These are phyloP conservation scores for Phainopepla nitens DNA, from an alignment of 2,113 vertebrate genomes.

Conservation along the genomic window DNA sequence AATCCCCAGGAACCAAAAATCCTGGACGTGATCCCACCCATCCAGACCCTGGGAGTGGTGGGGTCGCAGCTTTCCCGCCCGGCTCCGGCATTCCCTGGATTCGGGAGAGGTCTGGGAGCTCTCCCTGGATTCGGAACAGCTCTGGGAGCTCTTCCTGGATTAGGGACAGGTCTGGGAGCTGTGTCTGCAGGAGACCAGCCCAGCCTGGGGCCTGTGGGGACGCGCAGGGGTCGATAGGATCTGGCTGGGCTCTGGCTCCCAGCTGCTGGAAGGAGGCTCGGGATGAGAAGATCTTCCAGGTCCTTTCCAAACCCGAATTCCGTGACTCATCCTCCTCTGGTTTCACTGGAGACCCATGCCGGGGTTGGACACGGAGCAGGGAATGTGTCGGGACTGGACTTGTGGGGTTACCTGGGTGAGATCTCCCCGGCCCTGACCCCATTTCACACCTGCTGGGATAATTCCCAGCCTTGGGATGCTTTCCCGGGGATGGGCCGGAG, in stretches of 20 bases:
- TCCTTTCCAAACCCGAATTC: neutral
- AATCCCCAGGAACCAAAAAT: rapidly evolving
- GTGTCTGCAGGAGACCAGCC: neutral
- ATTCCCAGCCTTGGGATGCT: neutral
- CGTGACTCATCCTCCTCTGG: neutral
- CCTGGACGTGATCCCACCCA: neutral
- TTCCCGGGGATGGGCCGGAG: neutral
- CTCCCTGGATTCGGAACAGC: too few species aligned
- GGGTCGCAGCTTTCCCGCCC: neutral
- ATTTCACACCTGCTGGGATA: neutral
- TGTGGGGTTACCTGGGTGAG: neutral
- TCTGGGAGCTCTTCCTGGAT: neutral
- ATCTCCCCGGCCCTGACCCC: neutral
- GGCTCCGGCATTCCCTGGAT: neutral
- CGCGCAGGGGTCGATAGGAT: neutral
- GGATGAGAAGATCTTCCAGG: neutral
- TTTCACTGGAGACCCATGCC: neutral
- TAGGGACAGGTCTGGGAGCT: neutral
- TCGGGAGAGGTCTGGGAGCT: too few species aligned
- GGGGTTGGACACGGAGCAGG: neutral
- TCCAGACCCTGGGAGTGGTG: neutral
- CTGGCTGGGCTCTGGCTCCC: neutral
- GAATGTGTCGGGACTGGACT: neutral
- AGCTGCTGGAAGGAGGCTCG: neutral
- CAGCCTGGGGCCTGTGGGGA: neutral